Conservation (phyloP, 2,888 invertebrate genomes). For the Drosophila emarginata region DNA sequence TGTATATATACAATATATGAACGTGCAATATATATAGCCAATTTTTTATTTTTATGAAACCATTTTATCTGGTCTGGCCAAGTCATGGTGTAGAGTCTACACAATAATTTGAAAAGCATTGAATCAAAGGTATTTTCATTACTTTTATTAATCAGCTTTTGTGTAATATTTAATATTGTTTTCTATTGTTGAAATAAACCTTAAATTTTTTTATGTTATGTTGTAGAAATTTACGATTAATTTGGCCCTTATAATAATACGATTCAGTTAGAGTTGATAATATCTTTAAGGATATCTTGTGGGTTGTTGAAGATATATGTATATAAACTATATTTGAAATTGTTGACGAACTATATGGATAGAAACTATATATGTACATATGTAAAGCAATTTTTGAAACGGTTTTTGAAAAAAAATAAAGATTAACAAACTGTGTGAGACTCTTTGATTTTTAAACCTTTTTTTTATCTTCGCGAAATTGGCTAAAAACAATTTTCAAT, state of each 20-base stretch:
- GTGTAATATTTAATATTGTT: constrained; percentile 25
- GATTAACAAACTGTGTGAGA: too few relatives aligned
- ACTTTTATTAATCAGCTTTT: neutral
- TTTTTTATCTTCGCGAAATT: too few relatives aligned
- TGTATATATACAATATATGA: neutral
- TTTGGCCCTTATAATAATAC: neutral
- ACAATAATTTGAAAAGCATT: neutral
- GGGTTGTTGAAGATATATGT: too few relatives aligned
- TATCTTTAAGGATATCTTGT: too few relatives aligned
- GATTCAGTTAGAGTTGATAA: too few relatives aligned
- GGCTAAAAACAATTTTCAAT: too few relatives aligned
- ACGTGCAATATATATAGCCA: constrained; percentile 22
- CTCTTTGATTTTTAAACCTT: too few relatives aligned
- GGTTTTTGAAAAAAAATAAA: too few relatives aligned
- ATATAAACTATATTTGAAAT: too few relatives aligned
- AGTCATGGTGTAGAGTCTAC: constrained; percentile 28
- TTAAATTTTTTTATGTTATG: neutral
- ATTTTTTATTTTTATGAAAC: constrained; percentile 20
- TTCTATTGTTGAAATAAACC: neutral
- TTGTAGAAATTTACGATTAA: constrained; percentile 24
- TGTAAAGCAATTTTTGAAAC: too few relatives aligned
- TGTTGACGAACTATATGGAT: too few relatives aligned
- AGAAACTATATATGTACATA: too few relatives aligned
- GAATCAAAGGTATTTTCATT: neutral
- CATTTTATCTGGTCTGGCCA: neutral